These are phyloP conservation scores for Falco berigora DNA, from an alignment of 2,797 vertebrate genomes.

Conservation along the genomic window DNA sequence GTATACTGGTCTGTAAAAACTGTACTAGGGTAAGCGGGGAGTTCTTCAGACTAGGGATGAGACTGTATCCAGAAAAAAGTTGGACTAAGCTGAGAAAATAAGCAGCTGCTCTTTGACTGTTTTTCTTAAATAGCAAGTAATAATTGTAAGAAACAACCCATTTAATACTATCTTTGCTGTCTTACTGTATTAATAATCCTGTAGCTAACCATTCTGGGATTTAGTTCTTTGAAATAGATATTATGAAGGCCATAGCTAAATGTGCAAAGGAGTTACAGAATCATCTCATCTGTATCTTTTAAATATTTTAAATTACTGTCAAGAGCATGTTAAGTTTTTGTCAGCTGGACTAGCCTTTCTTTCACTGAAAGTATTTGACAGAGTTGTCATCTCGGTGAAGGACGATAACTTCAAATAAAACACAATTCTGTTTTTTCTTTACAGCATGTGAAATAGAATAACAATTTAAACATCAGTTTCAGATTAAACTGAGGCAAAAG, in stretches of 20 bases:
- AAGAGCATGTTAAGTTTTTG: neutral
- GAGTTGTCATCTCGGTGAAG: neutral
- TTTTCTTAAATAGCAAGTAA: neutral
- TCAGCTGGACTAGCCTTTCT: neutral
- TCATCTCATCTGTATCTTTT: neutral
- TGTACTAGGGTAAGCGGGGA: neutral
- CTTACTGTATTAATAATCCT: slow-evolving; percentile 37
- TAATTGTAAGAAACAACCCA: slow-evolving; percentile 3
- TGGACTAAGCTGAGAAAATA: neutral
- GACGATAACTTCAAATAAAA: neutral
- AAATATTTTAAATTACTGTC: neutral
- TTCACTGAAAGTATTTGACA: neutral
- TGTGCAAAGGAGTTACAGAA: neutral
- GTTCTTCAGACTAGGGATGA: neutral
- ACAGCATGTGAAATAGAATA: neutral
- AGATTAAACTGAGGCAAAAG: neutral
- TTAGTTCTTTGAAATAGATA: neutral
- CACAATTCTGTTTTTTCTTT: neutral
- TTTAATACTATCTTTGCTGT: slow-evolving; percentile 49
- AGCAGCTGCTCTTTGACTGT: neutral
- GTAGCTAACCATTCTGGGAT: neutral
- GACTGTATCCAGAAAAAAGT: neutral
- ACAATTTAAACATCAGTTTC: too few species aligned
- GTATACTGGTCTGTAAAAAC: neutral
- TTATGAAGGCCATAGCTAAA: neutral